Conservation (phyloP, 1,140 invertebrate species). For the Neelides sp. region DNA sequence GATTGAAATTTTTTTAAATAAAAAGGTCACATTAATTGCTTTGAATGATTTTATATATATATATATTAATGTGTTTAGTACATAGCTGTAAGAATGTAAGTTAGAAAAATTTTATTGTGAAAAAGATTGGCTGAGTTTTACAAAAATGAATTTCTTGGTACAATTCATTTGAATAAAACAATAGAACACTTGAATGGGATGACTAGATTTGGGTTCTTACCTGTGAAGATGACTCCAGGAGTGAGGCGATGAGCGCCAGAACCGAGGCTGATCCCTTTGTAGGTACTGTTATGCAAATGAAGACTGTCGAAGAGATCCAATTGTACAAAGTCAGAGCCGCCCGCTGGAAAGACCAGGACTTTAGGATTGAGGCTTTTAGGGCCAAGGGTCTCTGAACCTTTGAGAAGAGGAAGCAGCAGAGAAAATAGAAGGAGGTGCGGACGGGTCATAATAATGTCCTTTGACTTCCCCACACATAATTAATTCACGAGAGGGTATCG, state of each 20-base stretch:
- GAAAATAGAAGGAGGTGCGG: conserved; percentile 1
- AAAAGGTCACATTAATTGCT: no score
- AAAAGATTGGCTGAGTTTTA: no score
- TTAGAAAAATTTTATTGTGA: no score
- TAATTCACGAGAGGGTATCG: conserved; percentile 24
- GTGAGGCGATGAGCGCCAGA: conserved; percentile 49
- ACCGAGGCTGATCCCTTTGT: conserved; percentile 46
- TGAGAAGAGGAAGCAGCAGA: neutral
- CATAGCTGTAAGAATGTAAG: no score
- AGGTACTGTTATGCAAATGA: conserved; percentile 52
- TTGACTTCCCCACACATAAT: conserved; percentile 18
- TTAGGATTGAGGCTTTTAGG: neutral
- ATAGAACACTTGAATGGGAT: no score
- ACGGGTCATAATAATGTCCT: conserved; percentile 13
- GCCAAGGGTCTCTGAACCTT: neutral
- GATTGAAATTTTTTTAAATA: no score
- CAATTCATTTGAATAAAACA: no score
- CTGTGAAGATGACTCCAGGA: conserved; percentile 44
- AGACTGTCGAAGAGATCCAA: conserved; percentile 53
- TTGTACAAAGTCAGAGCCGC: conserved; percentile 28
- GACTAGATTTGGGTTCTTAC: no score
- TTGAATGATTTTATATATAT: no score
- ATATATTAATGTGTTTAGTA: no score
- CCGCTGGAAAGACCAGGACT: conserved; percentile 23
- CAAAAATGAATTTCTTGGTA: no score